Conservation (phyloP, 2,888 invertebrate genomes). For the Aleiodes testaceus region DNA sequence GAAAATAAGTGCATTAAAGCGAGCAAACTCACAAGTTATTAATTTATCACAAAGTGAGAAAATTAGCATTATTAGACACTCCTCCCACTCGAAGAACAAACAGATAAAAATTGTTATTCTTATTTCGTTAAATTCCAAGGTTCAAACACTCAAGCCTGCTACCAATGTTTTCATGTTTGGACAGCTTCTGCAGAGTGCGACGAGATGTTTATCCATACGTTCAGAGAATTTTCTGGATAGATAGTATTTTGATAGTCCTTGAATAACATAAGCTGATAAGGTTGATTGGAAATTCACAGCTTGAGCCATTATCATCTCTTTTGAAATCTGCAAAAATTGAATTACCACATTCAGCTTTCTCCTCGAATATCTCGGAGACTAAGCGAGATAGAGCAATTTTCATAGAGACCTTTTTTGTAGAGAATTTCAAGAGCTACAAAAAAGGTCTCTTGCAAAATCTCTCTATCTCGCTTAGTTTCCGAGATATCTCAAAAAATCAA, state of each 20-base stretch:
- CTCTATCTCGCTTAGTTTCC: too few species aligned
- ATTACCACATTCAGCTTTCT: too few species aligned
- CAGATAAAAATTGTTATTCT: conserved; percentile 39
- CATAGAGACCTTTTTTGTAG: too few species aligned
- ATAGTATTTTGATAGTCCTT: conserved; percentile 80
- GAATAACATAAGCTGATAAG: conserved; percentile 80
- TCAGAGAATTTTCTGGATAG: conserved; percentile 81
- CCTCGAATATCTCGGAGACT: too few species aligned
- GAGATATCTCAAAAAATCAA: too few species aligned
- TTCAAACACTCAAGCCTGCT: conserved; percentile 60
- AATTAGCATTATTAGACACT: conserved; percentile 46
- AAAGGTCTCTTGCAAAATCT: too few species aligned
- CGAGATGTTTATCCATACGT: conserved; percentile 80
- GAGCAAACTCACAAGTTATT: conserved; percentile 40
- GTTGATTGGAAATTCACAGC: conserved; percentile 71
- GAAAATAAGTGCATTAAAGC: too few species aligned
- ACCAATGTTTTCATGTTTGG: conserved; percentile 81
- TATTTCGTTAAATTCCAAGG: conserved; percentile 29
- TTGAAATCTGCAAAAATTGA: conserved; percentile 55
- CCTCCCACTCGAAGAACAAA: conserved; percentile 52
- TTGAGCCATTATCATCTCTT: conserved; percentile 60
- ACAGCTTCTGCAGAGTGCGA: conserved; percentile 81
- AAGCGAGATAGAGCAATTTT: too few species aligned
- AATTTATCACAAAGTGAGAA: conserved; percentile 31
- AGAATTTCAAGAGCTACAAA: too few species aligned